These are phyloP conservation scores for Bathynomus jamesi DNA, from an alignment of 1,140 invertebrate genomes.

Conservation along the genomic window DNA sequence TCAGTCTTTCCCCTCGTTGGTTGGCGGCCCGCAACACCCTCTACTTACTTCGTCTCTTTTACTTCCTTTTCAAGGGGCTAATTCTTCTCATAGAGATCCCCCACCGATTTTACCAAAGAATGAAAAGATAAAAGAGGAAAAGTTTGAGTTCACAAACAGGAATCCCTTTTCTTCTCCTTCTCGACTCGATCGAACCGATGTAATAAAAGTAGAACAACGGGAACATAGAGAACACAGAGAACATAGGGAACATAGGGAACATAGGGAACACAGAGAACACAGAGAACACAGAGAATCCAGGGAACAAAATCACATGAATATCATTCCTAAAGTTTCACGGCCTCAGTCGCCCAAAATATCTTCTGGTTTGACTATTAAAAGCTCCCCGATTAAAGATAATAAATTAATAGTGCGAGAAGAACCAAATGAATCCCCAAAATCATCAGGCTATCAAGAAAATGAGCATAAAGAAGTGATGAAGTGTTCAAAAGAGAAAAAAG, in stretches of 20 bases:
- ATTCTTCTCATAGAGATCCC: neutral
- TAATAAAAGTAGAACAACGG: neutral
- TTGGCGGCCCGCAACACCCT: constrained; percentile 28
- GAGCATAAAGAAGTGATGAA: neutral
- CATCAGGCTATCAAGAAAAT: neutral
- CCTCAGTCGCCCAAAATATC: neutral
- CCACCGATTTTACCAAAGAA: neutral
- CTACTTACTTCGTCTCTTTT: constrained; percentile 30
- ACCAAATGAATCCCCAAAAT: neutral
- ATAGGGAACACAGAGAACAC: too few relatives aligned
- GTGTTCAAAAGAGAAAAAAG: neutral
- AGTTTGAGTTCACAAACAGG: neutral
- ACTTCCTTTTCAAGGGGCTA: constrained; percentile 21
- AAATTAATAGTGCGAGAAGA: too few relatives aligned
- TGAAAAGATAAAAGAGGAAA: neutral
- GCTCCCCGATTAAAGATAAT: neutral
- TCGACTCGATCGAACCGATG: neutral
- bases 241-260: neutral
- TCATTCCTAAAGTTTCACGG: neutral
- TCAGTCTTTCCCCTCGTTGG: constrained; percentile 25
- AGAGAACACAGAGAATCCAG: neutral
- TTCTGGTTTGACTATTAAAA: neutral
- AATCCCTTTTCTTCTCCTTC: neutral
- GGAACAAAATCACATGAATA: neutral
- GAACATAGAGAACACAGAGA: neutral